Base-by-base conservation (phyloP, 2,113 vertebrate genomes). In the Dromaius novaehollandiae region DNA sequence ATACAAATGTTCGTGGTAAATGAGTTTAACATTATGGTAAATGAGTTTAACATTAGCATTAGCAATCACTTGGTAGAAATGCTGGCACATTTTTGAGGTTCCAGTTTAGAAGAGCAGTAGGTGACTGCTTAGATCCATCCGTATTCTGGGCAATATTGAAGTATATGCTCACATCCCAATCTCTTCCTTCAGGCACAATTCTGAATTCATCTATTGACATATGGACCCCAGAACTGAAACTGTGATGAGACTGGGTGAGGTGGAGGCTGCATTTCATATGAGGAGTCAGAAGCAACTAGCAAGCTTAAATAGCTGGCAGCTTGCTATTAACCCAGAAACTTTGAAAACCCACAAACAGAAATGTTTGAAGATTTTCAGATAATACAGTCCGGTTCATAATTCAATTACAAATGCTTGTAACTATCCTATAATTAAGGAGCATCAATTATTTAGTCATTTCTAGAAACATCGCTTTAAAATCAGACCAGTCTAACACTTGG, bases 401-500 rank as follows among this genome's bases (percentile, higher is more conserved):
- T 58, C 32, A 91, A 89, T 90, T 55, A 46, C 56, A 91, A 75
- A 40, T 48, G 32, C 42, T 48, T 75, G 32, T 40, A 70, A 8
- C 18, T 42, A 15, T 80, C n/a, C 50, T 81, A 30, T 55, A 81
- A 93, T 66, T 58, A 88, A 63, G n/a, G 22, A 90, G 8, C 51
- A 88, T 38, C n/a, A 71, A 56, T 82, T 71, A 85, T 89, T 82
- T 69, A 90, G 44, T 53, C 16, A 42, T 11, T 71, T 90, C 28
- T 65, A n/a, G 73, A 88, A 94, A 81, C 32, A 55, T 7, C 28
- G 68, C 24, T 84, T 83, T 34, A 65, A 94, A 95, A 84, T 87
- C 76, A 95, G 66, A 74, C 40, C 38, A 60, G 64, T 74, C 63
- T 91, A 77, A 76, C 32, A 36, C 46, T n/a, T 32, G 4, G 0